A percentile compares a stretch with the other conserved stretches of the same genome.
These are phyloP conservation scores for Meteorus sp. DNA, from an alignment of 1,140 invertebrate genomes.

Conservation along the genomic window DNA sequence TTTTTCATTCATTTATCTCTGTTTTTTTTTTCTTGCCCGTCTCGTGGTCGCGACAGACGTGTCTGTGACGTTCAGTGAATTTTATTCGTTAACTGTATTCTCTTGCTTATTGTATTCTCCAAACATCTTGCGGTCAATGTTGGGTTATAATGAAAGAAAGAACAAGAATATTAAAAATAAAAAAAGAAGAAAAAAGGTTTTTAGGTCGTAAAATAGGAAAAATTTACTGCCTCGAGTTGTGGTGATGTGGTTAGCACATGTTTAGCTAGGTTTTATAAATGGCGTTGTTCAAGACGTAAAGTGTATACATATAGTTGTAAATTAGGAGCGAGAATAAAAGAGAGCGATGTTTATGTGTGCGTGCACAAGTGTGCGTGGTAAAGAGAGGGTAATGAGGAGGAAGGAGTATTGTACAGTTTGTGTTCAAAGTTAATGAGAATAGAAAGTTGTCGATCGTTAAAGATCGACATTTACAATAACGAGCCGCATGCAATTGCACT, in stretches of 20 bases:
- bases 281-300: too few relatives aligned
- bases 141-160: too few relatives aligned
- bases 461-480: conserved; percentile 10
- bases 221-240: background rate
- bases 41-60: background rate
- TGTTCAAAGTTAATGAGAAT: conserved; percentile 16
- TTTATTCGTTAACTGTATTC: too few relatives aligned
- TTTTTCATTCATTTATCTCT: too few relatives aligned
- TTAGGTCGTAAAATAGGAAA: background rate
- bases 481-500: background rate
- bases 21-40: too few relatives aligned
- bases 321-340: too few relatives aligned
- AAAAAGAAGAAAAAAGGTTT: background rate
- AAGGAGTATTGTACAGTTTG: background rate
- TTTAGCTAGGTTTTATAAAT: background rate
- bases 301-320: too few relatives aligned
- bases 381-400: background rate
- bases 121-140: background rate
- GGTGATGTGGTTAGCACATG: background rate
- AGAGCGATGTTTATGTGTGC: background rate
- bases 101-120: background rate
- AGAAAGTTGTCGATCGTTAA: conserved; percentile 20
- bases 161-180: too few relatives aligned
- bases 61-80: background rate
- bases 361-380: background rate